Conservation (phyloP, 2,888 invertebrate genomes). For the Tachystola acroxantha region DNA sequence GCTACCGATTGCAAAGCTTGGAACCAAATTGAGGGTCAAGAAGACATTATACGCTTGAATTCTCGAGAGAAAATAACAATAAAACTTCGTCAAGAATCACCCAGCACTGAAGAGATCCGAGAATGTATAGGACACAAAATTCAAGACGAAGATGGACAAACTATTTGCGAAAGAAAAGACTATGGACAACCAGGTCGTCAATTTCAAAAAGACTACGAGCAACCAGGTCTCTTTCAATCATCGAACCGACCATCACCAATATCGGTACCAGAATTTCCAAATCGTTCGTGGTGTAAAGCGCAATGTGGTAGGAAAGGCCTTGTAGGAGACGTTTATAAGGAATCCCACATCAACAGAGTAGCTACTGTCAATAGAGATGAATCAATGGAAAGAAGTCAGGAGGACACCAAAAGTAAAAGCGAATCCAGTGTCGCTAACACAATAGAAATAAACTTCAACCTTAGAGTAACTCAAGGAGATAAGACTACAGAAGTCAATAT, state of each 20-base stretch:
- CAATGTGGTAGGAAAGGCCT: slow-evolving; percentile 9
- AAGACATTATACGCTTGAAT: slow-evolving; percentile 24
- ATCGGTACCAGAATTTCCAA: not conserved
- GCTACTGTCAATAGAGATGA: slow-evolving; percentile 22
- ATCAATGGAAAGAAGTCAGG: slow-evolving; percentile 18
- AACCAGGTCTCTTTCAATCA: slow-evolving; percentile 11
- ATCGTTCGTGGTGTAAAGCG: not conserved
- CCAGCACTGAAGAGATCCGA: slow-evolving; percentile 43
- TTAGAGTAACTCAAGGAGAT: slow-evolving; percentile 46
- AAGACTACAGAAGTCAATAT: slow-evolving; percentile 40
- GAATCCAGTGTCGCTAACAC: slow-evolving; percentile 39
- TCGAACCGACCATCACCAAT: not conserved
- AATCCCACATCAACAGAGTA: slow-evolving; percentile 35
- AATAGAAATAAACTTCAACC: slow-evolving; percentile 54
- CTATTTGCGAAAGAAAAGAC: slow-evolving; percentile 47
- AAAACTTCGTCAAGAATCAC: slow-evolving; percentile 30
- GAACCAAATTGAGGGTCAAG: slow-evolving; percentile 3
- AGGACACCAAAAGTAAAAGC: slow-evolving; percentile 24
- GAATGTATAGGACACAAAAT: slow-evolving; percentile 41
- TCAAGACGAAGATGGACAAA: slow-evolving; percentile 45
- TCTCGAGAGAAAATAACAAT: slow-evolving; percentile 40
- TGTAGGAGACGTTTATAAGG: slow-evolving; percentile 36
- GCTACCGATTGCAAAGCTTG: slow-evolving; percentile 7
- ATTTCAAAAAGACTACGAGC: slow-evolving; percentile 37
- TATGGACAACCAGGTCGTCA: slow-evolving; percentile 22